These are phyloP conservation scores for Lasioglossum albipes DNA, from an alignment of 1,140 invertebrate species.

Conservation along the genomic window DNA sequence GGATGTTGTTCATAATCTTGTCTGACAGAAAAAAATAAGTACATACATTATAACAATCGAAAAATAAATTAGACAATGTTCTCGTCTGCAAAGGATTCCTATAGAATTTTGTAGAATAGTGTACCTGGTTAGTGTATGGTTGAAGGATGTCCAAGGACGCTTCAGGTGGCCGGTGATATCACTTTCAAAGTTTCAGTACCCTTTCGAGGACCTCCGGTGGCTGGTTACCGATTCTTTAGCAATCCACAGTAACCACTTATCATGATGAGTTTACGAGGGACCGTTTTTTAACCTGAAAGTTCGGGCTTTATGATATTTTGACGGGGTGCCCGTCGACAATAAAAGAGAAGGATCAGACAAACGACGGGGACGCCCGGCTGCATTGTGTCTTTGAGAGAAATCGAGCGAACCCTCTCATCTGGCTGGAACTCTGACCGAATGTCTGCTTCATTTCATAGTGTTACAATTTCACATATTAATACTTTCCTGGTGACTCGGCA, in stretches of 20 bases:
- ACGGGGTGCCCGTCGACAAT: not conserved
- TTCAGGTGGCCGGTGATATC: not conserved
- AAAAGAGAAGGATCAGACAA: conserved; percentile 3
- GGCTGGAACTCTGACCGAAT: not conserved
- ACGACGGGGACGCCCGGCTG: not conserved
- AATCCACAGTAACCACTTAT: not conserved
- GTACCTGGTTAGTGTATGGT: not conserved
- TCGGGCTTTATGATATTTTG: not conserved
- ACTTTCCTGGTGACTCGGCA: too few species aligned
- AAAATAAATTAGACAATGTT: too few species aligned
- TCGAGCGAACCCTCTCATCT: not conserved
- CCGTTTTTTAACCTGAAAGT: not conserved
- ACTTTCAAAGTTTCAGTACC: not conserved
- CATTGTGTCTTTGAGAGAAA: not conserved
- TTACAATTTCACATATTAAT: too few species aligned
- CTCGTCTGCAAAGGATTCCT: too few species aligned
- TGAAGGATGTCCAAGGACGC: not conserved
- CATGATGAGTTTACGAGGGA: not conserved
- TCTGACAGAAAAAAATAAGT: too few species aligned
- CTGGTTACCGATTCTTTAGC: not conserved
- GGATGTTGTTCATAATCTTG: too few species aligned
- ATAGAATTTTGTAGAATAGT: too few species aligned
- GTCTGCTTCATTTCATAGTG: too few species aligned
- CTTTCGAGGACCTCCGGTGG: not conserved
- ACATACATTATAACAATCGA: too few species aligned